Conservation (phyloP, 2,797 vertebrate genomes). For the Yasuhikotakia modesta region DNA sequence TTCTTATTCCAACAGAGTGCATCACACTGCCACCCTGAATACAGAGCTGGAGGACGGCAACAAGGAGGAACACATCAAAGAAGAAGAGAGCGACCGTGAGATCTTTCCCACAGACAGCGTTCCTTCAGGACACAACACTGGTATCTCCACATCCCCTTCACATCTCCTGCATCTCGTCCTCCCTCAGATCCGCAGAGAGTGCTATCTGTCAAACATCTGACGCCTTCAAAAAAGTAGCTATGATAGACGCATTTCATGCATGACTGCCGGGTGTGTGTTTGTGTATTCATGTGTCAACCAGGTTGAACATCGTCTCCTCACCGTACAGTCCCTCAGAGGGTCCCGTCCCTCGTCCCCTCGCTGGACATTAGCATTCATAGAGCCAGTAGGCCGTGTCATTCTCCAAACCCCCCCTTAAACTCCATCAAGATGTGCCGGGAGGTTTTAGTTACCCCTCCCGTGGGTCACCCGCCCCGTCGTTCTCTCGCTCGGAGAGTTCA, state of each 20-base stretch:
- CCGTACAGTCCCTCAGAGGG: conserved; percentile 16
- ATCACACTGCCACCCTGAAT: conserved; percentile 67
- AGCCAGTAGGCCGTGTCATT: conserved; percentile 77
- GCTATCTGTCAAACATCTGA: conserved; percentile 45
- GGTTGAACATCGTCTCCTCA: conserved; percentile 32
- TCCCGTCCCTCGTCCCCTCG: conserved; percentile 47
- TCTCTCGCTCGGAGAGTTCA: conserved; percentile 72
- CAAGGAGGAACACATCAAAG: conserved; percentile 35
- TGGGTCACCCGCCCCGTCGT: conserved; percentile 63
- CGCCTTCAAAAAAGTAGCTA: conserved; percentile 19
- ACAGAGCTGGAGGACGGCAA: conserved; percentile 59
- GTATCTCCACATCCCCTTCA: conserved; percentile 41
- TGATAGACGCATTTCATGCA: conserved; percentile 50
- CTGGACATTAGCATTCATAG: conserved; percentile 82
- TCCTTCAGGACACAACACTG: conserved; percentile 38
- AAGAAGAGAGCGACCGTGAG: conserved; percentile 14
- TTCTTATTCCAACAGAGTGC: conserved; percentile 77
- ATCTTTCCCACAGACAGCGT: conserved; percentile 31
- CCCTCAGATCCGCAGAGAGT: conserved; percentile 32
- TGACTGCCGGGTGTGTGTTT: conserved; percentile 25
- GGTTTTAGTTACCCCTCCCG: conserved; percentile 53
- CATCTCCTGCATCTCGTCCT: conserved; percentile 51
- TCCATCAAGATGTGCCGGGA: conserved; percentile 68
- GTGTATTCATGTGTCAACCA: conserved; percentile 43
- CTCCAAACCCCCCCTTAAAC: conserved; percentile 64